Conservation (phyloP, 2,888 invertebrate species). For the Chaetogeoica ovagalla region DNA sequence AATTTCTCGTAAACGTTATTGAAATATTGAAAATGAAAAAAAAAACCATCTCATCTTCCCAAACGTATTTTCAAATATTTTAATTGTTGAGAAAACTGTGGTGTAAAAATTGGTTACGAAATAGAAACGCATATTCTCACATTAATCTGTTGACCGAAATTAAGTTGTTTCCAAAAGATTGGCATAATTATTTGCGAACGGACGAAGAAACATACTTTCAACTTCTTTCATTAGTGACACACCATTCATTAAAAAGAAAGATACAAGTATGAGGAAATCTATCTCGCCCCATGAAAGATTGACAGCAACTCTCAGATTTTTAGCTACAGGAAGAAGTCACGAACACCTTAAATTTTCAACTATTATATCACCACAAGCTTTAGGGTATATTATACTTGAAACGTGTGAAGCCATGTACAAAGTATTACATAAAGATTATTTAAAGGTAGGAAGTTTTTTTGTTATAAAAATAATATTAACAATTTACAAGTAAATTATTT, state of each 20-base stretch:
- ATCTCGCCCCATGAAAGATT: not conserved
- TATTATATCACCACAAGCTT: no score
- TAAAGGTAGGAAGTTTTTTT: no score
- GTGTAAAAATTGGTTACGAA: slow-evolving; percentile 5
- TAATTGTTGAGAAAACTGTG: no score
- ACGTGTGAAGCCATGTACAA: no score
- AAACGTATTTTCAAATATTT: no score
- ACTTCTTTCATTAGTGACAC: not conserved
- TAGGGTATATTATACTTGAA: no score
- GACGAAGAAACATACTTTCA: not conserved
- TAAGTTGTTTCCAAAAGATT: not conserved
- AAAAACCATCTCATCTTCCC: no score
- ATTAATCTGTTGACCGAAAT: not conserved
- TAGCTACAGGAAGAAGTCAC: not conserved
- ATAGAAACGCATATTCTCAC: slow-evolving; percentile 6
- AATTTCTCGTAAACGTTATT: no score
- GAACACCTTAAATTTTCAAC: not conserved
- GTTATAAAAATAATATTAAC: no score
- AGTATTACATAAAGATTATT: no score
- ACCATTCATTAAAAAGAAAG: not conserved
- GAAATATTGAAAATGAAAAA: no score
- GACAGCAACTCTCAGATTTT: not conserved
- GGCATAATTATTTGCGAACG: not conserved
- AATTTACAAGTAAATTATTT: no score
- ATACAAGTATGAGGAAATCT: not conserved